These are phyloP conservation scores for Epizoanthus ramosus DNA, from an alignment of 92 coral and sea anemone species.

Conservation along the genomic window DNA sequence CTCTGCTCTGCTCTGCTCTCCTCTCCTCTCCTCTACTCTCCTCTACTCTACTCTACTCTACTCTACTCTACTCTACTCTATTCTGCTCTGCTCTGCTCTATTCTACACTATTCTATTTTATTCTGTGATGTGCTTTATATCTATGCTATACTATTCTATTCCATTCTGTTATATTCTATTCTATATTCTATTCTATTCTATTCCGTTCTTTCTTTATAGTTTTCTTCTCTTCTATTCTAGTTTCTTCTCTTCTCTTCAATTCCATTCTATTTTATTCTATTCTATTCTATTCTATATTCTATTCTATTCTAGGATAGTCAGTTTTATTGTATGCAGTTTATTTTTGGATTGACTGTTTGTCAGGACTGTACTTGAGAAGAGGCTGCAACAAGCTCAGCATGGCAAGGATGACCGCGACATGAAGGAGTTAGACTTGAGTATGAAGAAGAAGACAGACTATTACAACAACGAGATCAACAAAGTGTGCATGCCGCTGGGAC, in stretches of 20 bases:
- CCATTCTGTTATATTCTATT: neutral
- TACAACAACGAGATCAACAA: conserved; percentile 91
- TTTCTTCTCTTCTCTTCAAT: neutral
- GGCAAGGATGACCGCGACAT: conserved; percentile 84
- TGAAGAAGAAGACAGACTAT: conserved; percentile 91
- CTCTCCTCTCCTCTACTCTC: no score
- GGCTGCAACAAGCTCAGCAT: conserved; percentile 84
- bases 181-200: neutral
- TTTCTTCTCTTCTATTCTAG: neutral
- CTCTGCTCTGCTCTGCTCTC: no score
- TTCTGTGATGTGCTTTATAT: neutral
- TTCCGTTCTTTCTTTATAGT: neutral
- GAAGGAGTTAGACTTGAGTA: conserved; percentile 90
- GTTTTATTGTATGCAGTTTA: neutral
- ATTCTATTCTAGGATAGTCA: no score
- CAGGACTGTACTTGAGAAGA: conserved; percentile 55
- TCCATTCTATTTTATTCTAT: neutral
- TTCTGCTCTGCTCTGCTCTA: no score
- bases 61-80: no score
- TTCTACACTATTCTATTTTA: neutral
- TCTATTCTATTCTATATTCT: no score
- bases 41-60: no score
- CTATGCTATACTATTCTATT: neutral
- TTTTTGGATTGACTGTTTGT: neutral
- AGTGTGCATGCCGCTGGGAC: conserved; percentile 86